Evolutionary conservation across 1,140 invertebrate species (phyloP).

Genomic region (Drosophila guanche): DNA sequence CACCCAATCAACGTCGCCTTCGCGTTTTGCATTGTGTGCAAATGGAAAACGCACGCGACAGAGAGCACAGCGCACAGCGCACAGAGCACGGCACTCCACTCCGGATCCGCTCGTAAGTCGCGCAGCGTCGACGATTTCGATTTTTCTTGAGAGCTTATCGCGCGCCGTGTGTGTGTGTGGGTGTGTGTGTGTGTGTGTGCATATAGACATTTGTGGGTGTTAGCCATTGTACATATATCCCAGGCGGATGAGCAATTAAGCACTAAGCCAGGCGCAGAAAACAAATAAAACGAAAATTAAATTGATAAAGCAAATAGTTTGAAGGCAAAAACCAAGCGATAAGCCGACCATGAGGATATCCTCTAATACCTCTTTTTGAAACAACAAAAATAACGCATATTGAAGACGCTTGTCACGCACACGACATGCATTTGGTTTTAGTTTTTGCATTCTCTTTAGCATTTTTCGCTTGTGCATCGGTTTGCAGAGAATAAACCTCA

Average conservation of each 20-base stretch:
- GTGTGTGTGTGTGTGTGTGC: background rate
- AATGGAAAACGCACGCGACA: constrained; percentile 67
- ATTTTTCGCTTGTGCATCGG: too few species aligned
- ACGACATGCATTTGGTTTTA: too few species aligned
- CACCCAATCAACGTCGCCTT: constrained; percentile 20
- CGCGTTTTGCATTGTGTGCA: constrained; percentile 51
- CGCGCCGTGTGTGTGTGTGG: background rate
- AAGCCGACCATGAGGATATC: background rate
- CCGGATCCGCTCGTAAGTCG: constrained; percentile 12
- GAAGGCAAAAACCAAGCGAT: background rate
- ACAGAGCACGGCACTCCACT: constrained; percentile 47
- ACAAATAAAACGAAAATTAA: constrained; percentile 29
- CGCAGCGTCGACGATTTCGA: constrained; percentile 40
- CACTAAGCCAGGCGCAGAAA: constrained; percentile 42
- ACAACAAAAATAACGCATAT: too few species aligned
- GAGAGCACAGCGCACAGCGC: constrained; percentile 20
- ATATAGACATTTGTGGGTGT: constrained; percentile 20
- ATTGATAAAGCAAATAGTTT: constrained; percentile 36
- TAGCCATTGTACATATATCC: constrained; percentile 36
- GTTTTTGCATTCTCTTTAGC: too few species aligned
- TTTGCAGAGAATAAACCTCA: too few species aligned
- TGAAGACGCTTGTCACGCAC: too few species aligned
- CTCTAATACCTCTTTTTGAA: too few species aligned
- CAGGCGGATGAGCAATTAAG: constrained; percentile 43
- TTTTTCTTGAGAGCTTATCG: constrained; percentile 49